Evolutionary conservation across 2,113 vertebrate genomes (phyloP), one percentile per base, ranked within the genome.

Genomic region (Hirundichthys speculiger): DNA sequence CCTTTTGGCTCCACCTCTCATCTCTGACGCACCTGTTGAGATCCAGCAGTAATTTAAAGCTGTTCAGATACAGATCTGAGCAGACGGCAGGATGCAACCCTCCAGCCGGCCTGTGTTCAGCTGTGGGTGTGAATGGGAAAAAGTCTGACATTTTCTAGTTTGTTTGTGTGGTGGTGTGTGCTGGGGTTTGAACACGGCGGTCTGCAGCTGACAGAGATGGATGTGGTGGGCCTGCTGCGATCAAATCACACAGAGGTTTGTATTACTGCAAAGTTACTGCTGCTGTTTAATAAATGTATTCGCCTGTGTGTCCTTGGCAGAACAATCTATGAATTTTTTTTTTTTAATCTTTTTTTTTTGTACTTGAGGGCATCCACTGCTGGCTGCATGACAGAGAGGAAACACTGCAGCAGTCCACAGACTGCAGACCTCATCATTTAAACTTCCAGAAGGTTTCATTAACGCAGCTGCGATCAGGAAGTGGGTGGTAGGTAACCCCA

Each of bases 151-250:
- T 3, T 27, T 63, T 46, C 10, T 60, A 49, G 2, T 51, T 56
- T 61, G 19, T 39, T 54, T 18, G 14, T 19, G 49, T 54, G 8
- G 14, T 27, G 59, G 51, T 58, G 46, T 70, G 68, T 49, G 43
- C 64, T 66, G 13, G 15, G 58, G 46, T 71, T 63, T 52, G 77
- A 85, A 78, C 58, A 80, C 82, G 75, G 72, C 77, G 78, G 73
- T 78, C 34, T 43, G 67, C 51, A 62, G 63, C 25, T 72, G 87
- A 78, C 85, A 86, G 72, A 88, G 85, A 90, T 85, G 82, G 77
- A 91, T 90, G 88, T 59, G 46, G 69, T 53, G 47, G 40, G 46
- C 24, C 75, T 19, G 43, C 63, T 54, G 58, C 13, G 48, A 73
- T 74, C 73, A 82, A 71, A 87, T 90, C 78, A 79, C 61, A 79